Evolutionary conservation across 2,888 invertebrate genomes (phyloP).

Genomic region (Apocheima hispidaria): DNA sequence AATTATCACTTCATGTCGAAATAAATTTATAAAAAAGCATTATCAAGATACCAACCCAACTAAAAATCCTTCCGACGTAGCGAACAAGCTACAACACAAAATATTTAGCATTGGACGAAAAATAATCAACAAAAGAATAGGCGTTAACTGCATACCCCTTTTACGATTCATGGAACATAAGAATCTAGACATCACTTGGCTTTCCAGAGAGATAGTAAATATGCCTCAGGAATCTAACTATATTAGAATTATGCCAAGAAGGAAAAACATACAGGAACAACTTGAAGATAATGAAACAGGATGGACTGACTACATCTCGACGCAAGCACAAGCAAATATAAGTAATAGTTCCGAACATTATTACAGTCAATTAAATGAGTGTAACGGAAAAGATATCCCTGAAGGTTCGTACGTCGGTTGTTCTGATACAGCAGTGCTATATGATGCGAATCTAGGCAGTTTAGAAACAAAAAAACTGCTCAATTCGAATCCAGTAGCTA

Average conservation of each 20-base stretch:
- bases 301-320: slow-evolving; percentile 23
- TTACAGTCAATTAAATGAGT: not conserved
- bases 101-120: slow-evolving; percentile 75
- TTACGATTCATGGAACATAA: slow-evolving; percentile 71
- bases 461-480: slow-evolving; percentile 48
- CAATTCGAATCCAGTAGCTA: slow-evolving; percentile 68
- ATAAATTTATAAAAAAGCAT: slow-evolving; percentile 56
- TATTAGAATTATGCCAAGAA: slow-evolving; percentile 64
- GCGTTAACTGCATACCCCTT: slow-evolving; percentile 66
- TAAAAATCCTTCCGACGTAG: slow-evolving; percentile 38
- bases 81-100: slow-evolving; percentile 69
- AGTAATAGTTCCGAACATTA: not conserved
- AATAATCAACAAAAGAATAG: slow-evolving; percentile 63
- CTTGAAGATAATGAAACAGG: slow-evolving; percentile 52
- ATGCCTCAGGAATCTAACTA: slow-evolving; percentile 51
- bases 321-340: not conserved
- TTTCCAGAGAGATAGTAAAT: slow-evolving; percentile 46
- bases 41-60: slow-evolving; percentile 29
- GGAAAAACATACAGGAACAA: slow-evolving; percentile 43
- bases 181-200: slow-evolving; percentile 69
- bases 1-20: slow-evolving; percentile 63
- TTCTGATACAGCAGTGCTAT: not conserved
- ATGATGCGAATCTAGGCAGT: slow-evolving; percentile 2
- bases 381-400: not conserved
- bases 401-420: not conserved